phyloP scores from a whole-genome alignment of 2,888 invertebrate species.

The Perizoma affinitatum region DNA sequence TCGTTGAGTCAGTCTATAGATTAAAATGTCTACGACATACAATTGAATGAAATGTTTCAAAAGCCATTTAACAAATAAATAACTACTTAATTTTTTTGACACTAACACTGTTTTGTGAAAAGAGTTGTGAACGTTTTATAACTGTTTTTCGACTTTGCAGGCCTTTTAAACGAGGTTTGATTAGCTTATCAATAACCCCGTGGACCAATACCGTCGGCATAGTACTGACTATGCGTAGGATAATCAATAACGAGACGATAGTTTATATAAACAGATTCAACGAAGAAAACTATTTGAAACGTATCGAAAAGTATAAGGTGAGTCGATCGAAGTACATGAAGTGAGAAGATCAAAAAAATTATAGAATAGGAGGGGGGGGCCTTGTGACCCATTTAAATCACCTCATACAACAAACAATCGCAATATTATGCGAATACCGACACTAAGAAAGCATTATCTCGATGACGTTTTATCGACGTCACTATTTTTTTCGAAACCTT shows the following conservation, averaged over 20 bases:
- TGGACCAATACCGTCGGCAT: conserved; percentile 66
- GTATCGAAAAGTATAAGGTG: conserved; percentile 65
- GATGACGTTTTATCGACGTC: too few relatives aligned
- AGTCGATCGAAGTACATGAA: conserved; percentile 2
- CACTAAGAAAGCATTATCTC: too few relatives aligned
- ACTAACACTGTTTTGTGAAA: too few relatives aligned
- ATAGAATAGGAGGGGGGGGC: too few relatives aligned
- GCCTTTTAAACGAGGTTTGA: conserved; percentile 32
- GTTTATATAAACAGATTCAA: conserved; percentile 57
- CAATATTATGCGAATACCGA: too few relatives aligned
- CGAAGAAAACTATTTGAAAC: conserved; percentile 55
- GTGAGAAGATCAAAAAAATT: too few relatives aligned
- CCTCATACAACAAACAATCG: too few relatives aligned
- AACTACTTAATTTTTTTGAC: not conserved
- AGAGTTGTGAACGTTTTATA: too few relatives aligned
- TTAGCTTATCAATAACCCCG: conserved; percentile 53
- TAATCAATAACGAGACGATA: conserved; percentile 46
- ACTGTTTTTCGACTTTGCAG: conserved; percentile 35
- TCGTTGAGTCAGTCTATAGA: conserved; percentile 24
- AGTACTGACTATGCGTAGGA: conserved; percentile 42
- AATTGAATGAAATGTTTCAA: conserved; percentile 3
- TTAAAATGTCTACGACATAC: conserved; percentile 16
- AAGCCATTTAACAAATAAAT: not conserved
- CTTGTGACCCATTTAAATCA: too few relatives aligned
- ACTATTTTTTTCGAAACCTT: too few relatives aligned